Evolutionary conservation across 1,140 invertebrate species (phyloP).

Genomic region (Hylaeus volcanicus): DNA sequence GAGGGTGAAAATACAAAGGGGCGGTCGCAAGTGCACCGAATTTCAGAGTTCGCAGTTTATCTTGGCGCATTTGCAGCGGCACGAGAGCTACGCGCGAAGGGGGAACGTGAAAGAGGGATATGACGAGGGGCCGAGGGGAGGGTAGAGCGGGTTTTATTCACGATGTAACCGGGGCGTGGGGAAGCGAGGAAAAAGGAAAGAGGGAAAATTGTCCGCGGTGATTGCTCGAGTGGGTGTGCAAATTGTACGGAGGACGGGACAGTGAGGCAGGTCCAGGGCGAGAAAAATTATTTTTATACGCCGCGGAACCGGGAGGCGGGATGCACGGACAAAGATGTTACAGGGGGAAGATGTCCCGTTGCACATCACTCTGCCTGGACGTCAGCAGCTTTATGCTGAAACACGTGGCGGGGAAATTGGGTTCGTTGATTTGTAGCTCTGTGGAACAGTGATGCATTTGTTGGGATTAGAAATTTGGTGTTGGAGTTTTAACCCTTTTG

Average conservation of each 20-base stretch:
- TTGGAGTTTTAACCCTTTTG: too few species aligned
- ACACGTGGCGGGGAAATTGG: too few species aligned
- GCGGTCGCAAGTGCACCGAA: conserved; percentile 47
- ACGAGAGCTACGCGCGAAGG: conserved; percentile 11
- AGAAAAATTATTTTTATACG: conserved; percentile 40
- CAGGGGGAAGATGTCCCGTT: too few species aligned
- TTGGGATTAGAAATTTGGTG: too few species aligned
- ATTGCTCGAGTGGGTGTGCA: conserved; percentile 38
- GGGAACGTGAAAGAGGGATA: background rate
- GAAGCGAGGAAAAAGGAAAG: conserved; percentile 4
- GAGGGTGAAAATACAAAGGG: conserved; percentile 52
- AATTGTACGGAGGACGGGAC: conserved; percentile 16
- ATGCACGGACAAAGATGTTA: too few species aligned
- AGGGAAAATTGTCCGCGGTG: conserved; percentile 34
- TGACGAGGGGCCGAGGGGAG: background rate
- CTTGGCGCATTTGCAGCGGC: conserved; percentile 59
- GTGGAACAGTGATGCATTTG: too few species aligned
- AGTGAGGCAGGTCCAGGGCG: background rate
- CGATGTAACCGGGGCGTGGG: conserved; percentile 34
- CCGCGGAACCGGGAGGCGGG: background rate
- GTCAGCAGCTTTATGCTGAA: too few species aligned
- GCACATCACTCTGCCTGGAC: too few species aligned
- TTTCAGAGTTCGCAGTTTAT: conserved; percentile 66
- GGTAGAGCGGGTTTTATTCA: conserved; percentile 46
- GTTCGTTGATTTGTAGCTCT: too few species aligned